Conservation (phyloP, 2,797 vertebrate genomes). For the Sus cebifrons region DNA sequence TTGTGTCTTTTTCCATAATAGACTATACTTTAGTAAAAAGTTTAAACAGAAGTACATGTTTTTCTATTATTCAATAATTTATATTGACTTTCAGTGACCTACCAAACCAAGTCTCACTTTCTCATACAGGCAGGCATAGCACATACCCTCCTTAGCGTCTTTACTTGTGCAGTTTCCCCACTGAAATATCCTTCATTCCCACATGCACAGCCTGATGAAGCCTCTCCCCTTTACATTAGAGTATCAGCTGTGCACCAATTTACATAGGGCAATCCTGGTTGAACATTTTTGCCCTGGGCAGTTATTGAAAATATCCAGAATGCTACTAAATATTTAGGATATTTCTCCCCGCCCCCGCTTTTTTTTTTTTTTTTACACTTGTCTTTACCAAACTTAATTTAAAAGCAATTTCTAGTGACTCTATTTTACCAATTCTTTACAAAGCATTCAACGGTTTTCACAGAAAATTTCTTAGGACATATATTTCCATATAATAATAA, state of each 20-base stretch:
- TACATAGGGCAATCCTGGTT: background rate
- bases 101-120: background rate
- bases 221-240: background rate
- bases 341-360: background rate
- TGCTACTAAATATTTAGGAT: background rate
- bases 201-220: background rate
- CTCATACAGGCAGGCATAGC: no score
- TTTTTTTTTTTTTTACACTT: slow-evolving; percentile 2
- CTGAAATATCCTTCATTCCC: background rate
- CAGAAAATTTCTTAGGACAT: background rate
- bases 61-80: slow-evolving; percentile 37
- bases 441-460: slow-evolving; percentile 27
- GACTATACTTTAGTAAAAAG: background rate
- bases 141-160: background rate
- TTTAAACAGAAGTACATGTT: background rate
- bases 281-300: background rate
- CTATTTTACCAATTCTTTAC: background rate
- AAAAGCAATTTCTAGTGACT: background rate
- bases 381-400: slow-evolving; percentile 32
- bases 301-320: slow-evolving; percentile 47
- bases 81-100: background rate
- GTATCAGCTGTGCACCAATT: background rate
- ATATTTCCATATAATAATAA: background rate
- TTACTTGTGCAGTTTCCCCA: background rate
- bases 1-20: background rate